These are phyloP conservation scores for Corydoras maculifer DNA, from an alignment of 2,113 vertebrate genomes.

Conservation along the genomic window DNA sequence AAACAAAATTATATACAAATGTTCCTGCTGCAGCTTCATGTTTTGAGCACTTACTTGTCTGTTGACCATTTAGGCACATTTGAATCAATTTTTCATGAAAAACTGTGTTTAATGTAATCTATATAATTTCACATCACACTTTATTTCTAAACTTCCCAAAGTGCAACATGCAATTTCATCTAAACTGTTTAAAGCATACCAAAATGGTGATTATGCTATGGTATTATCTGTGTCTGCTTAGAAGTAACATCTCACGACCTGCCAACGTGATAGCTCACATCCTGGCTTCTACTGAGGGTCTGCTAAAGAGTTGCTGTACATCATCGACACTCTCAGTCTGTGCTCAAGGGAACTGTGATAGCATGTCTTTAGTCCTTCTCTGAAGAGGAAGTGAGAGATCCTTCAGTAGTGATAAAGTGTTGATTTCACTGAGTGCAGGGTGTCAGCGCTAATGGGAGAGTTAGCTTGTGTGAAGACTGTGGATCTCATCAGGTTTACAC, in stretches of 20 bases:
- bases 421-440: slow-evolving; percentile 18
- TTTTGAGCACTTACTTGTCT: no score
- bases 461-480: slow-evolving; percentile 7
- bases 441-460: slow-evolving; percentile 28
- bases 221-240: slow-evolving; percentile 49
- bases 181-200: slow-evolving; percentile 54
- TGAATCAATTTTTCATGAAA: no score
- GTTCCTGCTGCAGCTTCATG: no score
- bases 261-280: slow-evolving; percentile 25
- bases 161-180: slow-evolving; percentile 34
- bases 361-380: slow-evolving; percentile 34
- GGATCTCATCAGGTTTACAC: slow-evolving; percentile 13
- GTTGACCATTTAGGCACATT: no score
- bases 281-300: slow-evolving; percentile 11
- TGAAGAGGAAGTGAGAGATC: slow-evolving; percentile 14
- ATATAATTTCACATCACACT: no score
- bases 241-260: slow-evolving; percentile 29
- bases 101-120: no score
- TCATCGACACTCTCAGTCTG: slow-evolving; percentile 28
- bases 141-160: slow-evolving; percentile 7
- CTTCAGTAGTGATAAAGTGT: slow-evolving; percentile 16
- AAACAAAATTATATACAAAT: no score
- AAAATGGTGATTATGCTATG: slow-evolving; percentile 60
- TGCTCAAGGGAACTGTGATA: slow-evolving; percentile 24
- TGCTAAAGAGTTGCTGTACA: slow-evolving; percentile 16